Evolutionary conservation across 2,888 invertebrate species (phyloP).

Genomic region (Ennomos quercinarius): DNA sequence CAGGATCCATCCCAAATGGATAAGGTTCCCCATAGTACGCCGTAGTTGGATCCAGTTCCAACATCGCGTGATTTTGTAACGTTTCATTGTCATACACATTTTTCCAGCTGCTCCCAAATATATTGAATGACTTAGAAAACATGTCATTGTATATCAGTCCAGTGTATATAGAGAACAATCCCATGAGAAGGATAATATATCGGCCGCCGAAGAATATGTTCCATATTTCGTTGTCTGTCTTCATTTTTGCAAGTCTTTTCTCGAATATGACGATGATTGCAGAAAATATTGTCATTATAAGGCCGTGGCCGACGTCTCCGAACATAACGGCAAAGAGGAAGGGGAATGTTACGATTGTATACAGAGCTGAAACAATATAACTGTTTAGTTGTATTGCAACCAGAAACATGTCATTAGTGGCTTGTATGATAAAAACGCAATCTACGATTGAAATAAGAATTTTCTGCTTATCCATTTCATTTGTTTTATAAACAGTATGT

Average conservation of each 20-base stretch:
- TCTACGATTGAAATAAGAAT: too few species aligned
- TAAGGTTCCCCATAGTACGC: slow-evolving; percentile 83
- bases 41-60: slow-evolving; percentile 76
- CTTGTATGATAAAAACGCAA: too few species aligned
- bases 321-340: slow-evolving; percentile 93
- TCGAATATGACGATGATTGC: slow-evolving; percentile 87
- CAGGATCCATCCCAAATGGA: slow-evolving; percentile 90
- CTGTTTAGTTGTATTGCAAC: neutral
- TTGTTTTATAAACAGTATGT: too few species aligned
- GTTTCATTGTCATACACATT: slow-evolving; percentile 69
- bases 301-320: slow-evolving; percentile 90
- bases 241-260: slow-evolving; percentile 81
- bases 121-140: slow-evolving; percentile 89
- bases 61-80: slow-evolving; percentile 52
- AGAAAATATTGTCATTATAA: slow-evolving; percentile 88
- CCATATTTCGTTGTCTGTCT: slow-evolving; percentile 87
- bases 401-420: too few species aligned
- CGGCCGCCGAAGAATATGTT: slow-evolving; percentile 90
- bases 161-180: slow-evolving; percentile 90
- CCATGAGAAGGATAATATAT: slow-evolving; percentile 91
- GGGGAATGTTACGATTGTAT: slow-evolving; percentile 91
- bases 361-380: slow-evolving; percentile 83
- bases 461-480: too few species aligned
- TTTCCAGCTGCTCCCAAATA: slow-evolving; percentile 88
- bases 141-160: slow-evolving; percentile 91